Evolutionary conservation across 2,888 invertebrate species (phyloP), one percentile per base, ranked within the genome.

Genomic region (Parnassius glacialis): DNA sequence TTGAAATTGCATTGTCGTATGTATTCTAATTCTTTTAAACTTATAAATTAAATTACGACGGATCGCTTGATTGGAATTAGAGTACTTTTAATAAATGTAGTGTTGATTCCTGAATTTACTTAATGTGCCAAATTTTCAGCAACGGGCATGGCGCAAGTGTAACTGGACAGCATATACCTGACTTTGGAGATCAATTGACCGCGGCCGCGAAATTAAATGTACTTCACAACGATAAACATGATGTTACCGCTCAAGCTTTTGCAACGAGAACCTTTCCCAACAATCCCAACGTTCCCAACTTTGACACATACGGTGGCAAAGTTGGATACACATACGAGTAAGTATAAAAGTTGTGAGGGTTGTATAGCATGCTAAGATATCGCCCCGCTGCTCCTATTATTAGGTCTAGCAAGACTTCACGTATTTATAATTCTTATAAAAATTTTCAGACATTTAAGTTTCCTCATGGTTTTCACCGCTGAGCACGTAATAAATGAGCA

Each of bases 121-220:
- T 7, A 34, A 34, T 34, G 5, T 1, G 5, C 0, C 7, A 34
- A 34, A 34, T 34, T 34, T 68, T 41, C 65, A 75, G 77, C 16
- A 68, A 78, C 20, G 76, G 78, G 12, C 75, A 78, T 52, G 72
- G 75, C 0, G 64, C 73, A 0, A 69, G 70, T 34, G 53, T 81
- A 5, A 73, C 75, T 13, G 78, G 77, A n/a, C 74, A 69, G n/a
- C 74, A 74, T 43, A 69, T 79, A 10, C 77, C 81, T 0, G 67
- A 67, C 45, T 74, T 78, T 54, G 81, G 75, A 7, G 54, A 75
- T 63, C 79, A 77, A 67, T 63, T 83, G 50, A 79, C 80, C 0
- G 83, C 74, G 2, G 74, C 80, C 1, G 81, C 72, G 1, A 71
- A 70, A 11, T 52, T 13, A 5, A 80, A 76, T 55, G 2, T 20